Conservation (phyloP, 2,113 vertebrate genomes). For the Callospermophilus lateralis region DNA sequence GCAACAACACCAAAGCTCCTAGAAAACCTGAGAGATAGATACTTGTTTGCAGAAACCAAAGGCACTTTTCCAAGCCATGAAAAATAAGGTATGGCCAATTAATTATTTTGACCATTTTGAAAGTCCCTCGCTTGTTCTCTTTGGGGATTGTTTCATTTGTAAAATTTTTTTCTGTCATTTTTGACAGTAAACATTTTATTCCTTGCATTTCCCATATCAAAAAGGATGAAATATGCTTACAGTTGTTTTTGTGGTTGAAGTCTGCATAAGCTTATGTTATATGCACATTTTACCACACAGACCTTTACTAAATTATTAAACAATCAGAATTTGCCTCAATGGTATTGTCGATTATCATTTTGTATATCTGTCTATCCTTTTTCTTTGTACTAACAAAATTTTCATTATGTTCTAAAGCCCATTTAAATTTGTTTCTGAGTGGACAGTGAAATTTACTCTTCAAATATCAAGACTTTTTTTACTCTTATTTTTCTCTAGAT, state of each 20-base stretch:
- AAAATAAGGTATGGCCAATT: background rate
- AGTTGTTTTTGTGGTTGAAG: background rate
- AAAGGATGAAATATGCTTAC: background rate
- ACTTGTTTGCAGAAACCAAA: background rate
- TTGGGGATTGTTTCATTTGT: background rate
- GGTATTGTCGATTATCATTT: background rate
- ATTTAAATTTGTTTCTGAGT: no score
- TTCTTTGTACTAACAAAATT: background rate
- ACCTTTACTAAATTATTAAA: background rate
- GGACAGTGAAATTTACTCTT: no score
- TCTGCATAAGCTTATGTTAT: background rate
- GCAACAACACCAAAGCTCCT: background rate
- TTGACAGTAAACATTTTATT: constrained; percentile 9
- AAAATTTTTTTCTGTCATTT: background rate
- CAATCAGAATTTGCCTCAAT: background rate
- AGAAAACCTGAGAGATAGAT: background rate
- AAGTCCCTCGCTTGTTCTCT: background rate
- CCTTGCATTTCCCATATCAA: background rate
- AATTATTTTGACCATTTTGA: background rate
- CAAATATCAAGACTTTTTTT: background rate
- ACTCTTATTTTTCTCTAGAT: background rate
- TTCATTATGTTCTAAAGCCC: background rate
- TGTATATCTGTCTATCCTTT: background rate
- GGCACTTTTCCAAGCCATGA: background rate
- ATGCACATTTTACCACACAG: background rate